Conservation (phyloP, 1,140 invertebrate species). For the Holcopasites calliopsidis region DNA sequence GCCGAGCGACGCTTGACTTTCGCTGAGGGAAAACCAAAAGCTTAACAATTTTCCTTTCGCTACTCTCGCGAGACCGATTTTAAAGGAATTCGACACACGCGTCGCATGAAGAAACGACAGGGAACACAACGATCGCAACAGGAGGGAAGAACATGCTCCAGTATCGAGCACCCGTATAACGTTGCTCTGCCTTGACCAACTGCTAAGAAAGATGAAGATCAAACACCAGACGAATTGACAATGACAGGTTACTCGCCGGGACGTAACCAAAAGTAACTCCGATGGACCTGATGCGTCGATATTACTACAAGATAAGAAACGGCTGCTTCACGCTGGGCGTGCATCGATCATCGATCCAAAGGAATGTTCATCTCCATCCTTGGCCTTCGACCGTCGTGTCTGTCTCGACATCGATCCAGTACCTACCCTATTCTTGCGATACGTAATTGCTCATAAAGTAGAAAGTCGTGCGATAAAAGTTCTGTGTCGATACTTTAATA, state of each 20-base stretch:
- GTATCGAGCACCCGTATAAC: constrained; percentile 2
- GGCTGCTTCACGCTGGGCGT: constrained; percentile 1
- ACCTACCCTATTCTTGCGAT: no score
- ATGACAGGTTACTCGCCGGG: constrained; percentile 29
- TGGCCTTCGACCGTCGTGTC: background rate
- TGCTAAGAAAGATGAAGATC: constrained; percentile 21
- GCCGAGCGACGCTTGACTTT: constrained; percentile 9
- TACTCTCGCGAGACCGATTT: background rate
- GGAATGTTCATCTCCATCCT: background rate
- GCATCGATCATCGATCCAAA: constrained; percentile 26
- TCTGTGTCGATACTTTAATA: no score
- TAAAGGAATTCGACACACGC: background rate
- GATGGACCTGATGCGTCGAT: constrained; percentile 8
- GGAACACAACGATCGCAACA: background rate
- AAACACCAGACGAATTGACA: constrained; percentile 21
- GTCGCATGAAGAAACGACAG: background rate
- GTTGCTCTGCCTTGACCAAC: constrained; percentile 13
- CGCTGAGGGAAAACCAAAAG: background rate
- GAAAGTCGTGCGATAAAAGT: no score
- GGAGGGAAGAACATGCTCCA: background rate
- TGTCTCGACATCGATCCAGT: no score
- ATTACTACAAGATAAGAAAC: constrained; percentile 31
- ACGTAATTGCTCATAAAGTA: no score
- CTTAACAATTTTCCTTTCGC: no score
- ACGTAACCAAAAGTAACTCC: constrained; percentile 30